Conservation (phyloP, 2,113 vertebrate genomes). For the Apteryx owenii region DNA sequence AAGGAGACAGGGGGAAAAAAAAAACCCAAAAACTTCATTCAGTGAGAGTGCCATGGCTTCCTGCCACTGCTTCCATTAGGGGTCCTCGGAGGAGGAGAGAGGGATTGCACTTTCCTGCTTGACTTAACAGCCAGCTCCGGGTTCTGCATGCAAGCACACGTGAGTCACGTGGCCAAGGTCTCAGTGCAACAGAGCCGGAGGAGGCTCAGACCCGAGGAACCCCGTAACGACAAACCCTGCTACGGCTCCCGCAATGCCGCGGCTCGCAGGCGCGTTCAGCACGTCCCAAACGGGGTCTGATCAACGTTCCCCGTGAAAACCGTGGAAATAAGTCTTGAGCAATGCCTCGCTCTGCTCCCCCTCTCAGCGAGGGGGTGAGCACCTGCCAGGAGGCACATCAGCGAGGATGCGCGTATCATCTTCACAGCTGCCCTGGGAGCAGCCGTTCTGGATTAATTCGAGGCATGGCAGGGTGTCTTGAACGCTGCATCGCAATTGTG, state of each 20-base stretch:
- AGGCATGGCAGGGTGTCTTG: too few relatives aligned
- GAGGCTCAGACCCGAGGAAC: background rate
- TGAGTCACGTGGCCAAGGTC: background rate
- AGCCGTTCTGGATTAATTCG: background rate
- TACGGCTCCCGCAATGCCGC: background rate
- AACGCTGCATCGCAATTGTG: too few relatives aligned
- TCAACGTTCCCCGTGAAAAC: background rate
- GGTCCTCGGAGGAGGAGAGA: background rate
- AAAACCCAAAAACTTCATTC: background rate
- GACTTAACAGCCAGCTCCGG: background rate
- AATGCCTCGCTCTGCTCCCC: background rate
- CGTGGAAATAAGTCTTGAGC: background rate
- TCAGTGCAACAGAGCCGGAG: background rate
- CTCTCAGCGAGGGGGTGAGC: too few relatives aligned
- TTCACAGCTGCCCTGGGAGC: background rate
- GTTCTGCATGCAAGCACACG: too few relatives aligned
- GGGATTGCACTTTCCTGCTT: background rate
- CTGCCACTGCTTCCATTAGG: background rate
- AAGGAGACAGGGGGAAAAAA: background rate
- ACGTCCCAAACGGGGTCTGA: too few relatives aligned
- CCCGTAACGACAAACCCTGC: background rate
- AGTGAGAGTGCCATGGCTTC: background rate
- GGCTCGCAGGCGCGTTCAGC: too few relatives aligned
- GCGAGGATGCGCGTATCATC: background rate
- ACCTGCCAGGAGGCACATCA: background rate